Percentiles rank a stretch among this genome's conserved stretches.
phyloP scores from a whole-genome alignment of 2,888 invertebrate genomes.

The Siphlonurus alternatus region DNA sequence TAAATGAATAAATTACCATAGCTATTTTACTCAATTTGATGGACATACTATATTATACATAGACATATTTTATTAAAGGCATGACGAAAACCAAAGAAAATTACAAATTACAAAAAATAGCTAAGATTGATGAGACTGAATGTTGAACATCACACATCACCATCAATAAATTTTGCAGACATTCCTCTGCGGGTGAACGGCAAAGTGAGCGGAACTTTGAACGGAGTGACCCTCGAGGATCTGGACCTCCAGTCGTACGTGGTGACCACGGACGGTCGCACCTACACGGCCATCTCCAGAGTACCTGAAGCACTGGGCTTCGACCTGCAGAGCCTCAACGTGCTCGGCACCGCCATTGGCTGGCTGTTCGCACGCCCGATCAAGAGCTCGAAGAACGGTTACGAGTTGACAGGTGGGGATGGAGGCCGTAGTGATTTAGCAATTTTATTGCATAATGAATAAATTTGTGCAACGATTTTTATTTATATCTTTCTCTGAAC shows the following conservation, averaged over 20 bases:
- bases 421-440: not conserved
- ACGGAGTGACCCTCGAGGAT: slow-evolving; percentile 52
- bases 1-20: too few relatives aligned
- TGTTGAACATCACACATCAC: not conserved
- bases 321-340: slow-evolving; percentile 65
- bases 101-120: slow-evolving; percentile 12
- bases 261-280: slow-evolving; percentile 68
- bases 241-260: slow-evolving; percentile 85
- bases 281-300: slow-evolving; percentile 79
- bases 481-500: not conserved
- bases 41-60: too few relatives aligned
- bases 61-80: too few relatives aligned
- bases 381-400: slow-evolving; percentile 68
- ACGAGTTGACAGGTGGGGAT: slow-evolving; percentile 51
- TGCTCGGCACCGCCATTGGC: slow-evolving; percentile 70
- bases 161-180: slow-evolving; percentile 32
- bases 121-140: not conserved
- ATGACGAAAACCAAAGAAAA: slow-evolving; percentile 11
- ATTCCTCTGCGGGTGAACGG: slow-evolving; percentile 78
- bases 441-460: too few relatives aligned
- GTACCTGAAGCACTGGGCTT: slow-evolving; percentile 56
- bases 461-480: too few relatives aligned
- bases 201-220: slow-evolving; percentile 67
- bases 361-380: slow-evolving; percentile 84
- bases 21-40: too few relatives aligned